Base-by-base conservation (phyloP, 1,140 invertebrate species). In the Drosophila punjabiensis region DNA sequence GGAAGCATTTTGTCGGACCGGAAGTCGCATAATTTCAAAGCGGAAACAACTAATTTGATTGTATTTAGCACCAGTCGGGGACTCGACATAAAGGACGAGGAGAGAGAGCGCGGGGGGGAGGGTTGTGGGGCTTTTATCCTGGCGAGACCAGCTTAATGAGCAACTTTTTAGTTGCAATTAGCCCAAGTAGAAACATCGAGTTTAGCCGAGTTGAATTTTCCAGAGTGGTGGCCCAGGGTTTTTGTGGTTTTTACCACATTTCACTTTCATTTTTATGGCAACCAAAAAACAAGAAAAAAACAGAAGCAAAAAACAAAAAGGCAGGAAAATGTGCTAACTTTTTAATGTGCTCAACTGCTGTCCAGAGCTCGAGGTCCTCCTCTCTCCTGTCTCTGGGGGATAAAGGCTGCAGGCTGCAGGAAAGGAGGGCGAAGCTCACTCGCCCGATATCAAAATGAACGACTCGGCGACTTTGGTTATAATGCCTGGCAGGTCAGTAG, bases 111-210 rank as follows among this genome's bases (percentile, higher is more conserved):
- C 2, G 16, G 16, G 5, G n/a, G 14, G 30, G 28, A 10, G n/a
- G 30, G n/a, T 52, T 30, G 20, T 45, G 24, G 8, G 39, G 55
- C 55, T 61, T 45, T 48, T 70, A 43, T 32, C 59, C 69, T 32
- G 61, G 33, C 43, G 41, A 32, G 30, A 32, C 70, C 28, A 41
- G 75, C 84, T 80, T 89, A 87, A 87, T 87, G 84, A 87, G 81
- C 81, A 89, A 89, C 81, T 87, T 87, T 87, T 81, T 84, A 80
- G 71, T 81, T 84, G 82, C 84, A 89, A 89, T 88, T 88, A 89
- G 85, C 76, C 56, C 14, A 43, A 35, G 75, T 35, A 45, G 61
- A 68, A 56, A 35, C 63, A 41, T 63, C 47, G 24, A 45, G 18
- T 13, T 16, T 14, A 65, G 66, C 16, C 32, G 48, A 45, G 64